phyloP scores from a whole-genome alignment of 2,797 vertebrate species.

The Coreius guichenoti region DNA sequence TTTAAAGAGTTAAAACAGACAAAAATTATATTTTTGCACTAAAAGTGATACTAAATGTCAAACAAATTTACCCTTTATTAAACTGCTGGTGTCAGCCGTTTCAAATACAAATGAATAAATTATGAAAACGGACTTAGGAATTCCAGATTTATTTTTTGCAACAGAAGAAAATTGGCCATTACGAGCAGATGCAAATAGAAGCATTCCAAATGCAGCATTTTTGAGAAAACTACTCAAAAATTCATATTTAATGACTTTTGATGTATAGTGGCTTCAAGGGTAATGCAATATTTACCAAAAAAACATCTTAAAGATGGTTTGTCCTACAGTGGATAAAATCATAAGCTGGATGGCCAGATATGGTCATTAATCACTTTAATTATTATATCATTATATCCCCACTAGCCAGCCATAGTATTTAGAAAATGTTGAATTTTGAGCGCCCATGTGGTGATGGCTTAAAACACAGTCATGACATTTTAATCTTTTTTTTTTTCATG shows the following conservation, averaged over 20 bases:
- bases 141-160: background rate
- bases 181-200: background rate
- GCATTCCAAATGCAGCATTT: slow-evolving; percentile 41
- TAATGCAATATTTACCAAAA: slow-evolving; percentile 15
- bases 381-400: slow-evolving; percentile 13
- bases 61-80: slow-evolving; percentile 9
- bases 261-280: background rate
- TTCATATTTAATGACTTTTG: background rate
- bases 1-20: background rate
- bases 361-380: slow-evolving; percentile 8
- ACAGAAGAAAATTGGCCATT: slow-evolving; percentile 16
- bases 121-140: background rate
- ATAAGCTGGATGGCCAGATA: slow-evolving; percentile 15
- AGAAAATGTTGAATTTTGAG: background rate
- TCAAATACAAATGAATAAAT: slow-evolving; percentile 36
- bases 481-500: background rate
- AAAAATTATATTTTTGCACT: too few species aligned
- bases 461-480: slow-evolving; percentile 26
- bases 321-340: background rate
- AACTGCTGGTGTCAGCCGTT: background rate
- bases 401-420: background rate
- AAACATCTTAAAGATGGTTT: background rate
- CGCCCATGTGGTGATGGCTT: background rate
- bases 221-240: slow-evolving; percentile 24
- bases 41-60: slow-evolving; percentile 15